These are phyloP conservation scores for Drosophila cardini DNA, from an alignment of 1,140 invertebrate genomes.

Conservation along the genomic window DNA sequence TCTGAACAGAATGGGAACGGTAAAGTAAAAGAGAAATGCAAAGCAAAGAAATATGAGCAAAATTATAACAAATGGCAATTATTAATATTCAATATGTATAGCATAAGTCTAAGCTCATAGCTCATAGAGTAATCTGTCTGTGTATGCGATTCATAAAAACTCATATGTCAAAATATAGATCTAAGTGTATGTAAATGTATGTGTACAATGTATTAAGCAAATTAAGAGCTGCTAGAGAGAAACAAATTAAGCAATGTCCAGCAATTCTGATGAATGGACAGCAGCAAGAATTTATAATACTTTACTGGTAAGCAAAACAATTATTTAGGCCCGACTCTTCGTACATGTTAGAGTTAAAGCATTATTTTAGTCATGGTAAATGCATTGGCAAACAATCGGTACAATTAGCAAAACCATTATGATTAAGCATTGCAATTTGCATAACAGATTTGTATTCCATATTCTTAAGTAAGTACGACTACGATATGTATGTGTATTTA, in stretches of 20 bases:
- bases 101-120: conserved; percentile 24
- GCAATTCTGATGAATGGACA: conserved; percentile 1
- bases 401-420: conserved; percentile 14
- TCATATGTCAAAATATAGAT: conserved; percentile 16
- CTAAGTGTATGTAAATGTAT: conserved; percentile 30
- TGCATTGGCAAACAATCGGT: background rate
- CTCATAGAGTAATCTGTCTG: conserved; percentile 51
- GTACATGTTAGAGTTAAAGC: background rate
- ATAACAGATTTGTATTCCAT: conserved; percentile 61
- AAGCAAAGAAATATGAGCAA: conserved; percentile 16
- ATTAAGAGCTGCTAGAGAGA: conserved; percentile 30
- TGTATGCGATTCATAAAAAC: conserved; percentile 14
- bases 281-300: conserved; percentile 34
- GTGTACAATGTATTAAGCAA: conserved; percentile 33
- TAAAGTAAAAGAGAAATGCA: conserved; percentile 8
- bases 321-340: conserved; percentile 11
- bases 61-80: conserved; percentile 72
- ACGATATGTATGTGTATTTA: conserved; percentile 45
- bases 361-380: background rate
- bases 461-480: conserved; percentile 47
- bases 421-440: conserved; percentile 32
- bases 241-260: conserved; percentile 7
- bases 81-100: conserved; percentile 75
- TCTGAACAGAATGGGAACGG: conserved; percentile 26
- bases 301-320: conserved; percentile 19